Percentiles rank a stretch among this genome's conserved stretches.
Conservation (phyloP, 30 jellyfish, hydroid and myxozoan genomes). For the Cassiopea xamachana region DNA sequence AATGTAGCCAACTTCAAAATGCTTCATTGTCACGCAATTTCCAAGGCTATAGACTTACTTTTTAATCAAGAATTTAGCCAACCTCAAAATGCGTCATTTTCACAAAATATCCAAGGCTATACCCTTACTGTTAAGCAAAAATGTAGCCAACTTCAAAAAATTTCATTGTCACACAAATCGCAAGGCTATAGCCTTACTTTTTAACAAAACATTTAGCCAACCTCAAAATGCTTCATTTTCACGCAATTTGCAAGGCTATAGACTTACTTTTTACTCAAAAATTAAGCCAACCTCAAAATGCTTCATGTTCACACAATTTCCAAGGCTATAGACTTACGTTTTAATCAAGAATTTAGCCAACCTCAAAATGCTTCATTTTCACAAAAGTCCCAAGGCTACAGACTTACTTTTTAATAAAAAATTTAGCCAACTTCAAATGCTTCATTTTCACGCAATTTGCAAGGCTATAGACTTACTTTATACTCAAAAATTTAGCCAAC, state of each 20-base stretch:
- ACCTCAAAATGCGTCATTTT: background rate
- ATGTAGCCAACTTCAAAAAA: background rate
- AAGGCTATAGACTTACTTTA: background rate
- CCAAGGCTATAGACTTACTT: background rate
- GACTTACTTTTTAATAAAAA: background rate
- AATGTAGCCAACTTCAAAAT: background rate
- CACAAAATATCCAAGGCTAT: background rate
- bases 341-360: background rate
- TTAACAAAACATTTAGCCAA: background rate
- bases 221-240: background rate
- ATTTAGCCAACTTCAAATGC: background rate
- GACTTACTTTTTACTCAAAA: background rate
- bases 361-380: background rate
- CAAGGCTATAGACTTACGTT: slow-evolving; percentile 4
- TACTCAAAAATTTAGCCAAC: background rate
- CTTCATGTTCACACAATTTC: background rate
- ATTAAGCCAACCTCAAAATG: background rate
- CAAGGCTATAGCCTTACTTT: slow-evolving; percentile 4
- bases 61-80: too few relatives aligned
- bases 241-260: background rate
- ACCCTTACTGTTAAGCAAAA: background rate
- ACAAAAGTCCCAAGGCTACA: background rate
- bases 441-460: background rate
- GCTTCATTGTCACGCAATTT: background rate
- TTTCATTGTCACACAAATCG: background rate